Evolutionary conservation across 2,888 invertebrate genomes (phyloP).

Genomic region (Microctonus brassicae): DNA sequence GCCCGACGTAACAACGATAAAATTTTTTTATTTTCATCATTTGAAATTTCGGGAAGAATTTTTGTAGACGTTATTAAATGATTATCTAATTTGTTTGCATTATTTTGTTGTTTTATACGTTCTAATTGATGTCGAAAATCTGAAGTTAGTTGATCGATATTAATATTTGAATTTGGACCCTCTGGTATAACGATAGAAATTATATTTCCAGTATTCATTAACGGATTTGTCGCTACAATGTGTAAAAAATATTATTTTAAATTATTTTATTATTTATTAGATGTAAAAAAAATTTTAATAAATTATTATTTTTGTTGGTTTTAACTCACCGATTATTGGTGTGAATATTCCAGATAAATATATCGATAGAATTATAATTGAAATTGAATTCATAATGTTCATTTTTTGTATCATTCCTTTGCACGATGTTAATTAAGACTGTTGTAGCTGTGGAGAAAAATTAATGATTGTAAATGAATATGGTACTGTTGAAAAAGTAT

Average conservation of each 20-base stretch:
- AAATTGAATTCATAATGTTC: background rate
- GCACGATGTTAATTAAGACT: background rate
- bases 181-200: conserved; percentile 46
- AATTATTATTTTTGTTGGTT: background rate
- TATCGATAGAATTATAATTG: background rate
- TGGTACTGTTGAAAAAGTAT: background rate
- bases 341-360: background rate
- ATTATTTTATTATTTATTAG: background rate
- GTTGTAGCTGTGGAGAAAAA: background rate
- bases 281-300: no score
- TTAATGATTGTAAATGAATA: background rate
- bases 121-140: conserved; percentile 44
- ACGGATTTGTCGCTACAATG: conserved; percentile 36
- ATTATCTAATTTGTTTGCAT: conserved; percentile 42
- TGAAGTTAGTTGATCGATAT: conserved; percentile 42
- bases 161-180: conserved; percentile 43
- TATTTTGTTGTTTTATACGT: conserved; percentile 39
- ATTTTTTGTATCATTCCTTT: background rate
- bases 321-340: background rate
- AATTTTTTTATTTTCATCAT: conserved; percentile 41
- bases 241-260: background rate
- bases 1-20: conserved; percentile 36
- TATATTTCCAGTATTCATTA: conserved; percentile 45
- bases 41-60: conserved; percentile 40
- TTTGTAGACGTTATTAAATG: conserved; percentile 40